phyloP scores from a whole-genome alignment of 2,797 vertebrate genomes.

The Macroramphosus scolopax region DNA sequence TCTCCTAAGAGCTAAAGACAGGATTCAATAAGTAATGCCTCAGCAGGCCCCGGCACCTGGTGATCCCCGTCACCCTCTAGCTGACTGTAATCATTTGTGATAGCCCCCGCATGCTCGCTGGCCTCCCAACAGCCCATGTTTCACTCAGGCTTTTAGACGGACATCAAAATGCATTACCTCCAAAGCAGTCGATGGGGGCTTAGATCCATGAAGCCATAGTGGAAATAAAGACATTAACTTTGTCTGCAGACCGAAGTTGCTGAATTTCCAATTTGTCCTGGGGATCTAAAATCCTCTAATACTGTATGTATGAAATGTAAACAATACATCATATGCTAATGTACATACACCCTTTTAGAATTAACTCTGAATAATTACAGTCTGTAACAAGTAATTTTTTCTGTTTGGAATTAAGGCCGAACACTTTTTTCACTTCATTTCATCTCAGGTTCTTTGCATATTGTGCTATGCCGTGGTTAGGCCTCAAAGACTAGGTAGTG shows the following conservation, averaged over 20 bases:
- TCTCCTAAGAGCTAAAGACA: constrained; percentile 66
- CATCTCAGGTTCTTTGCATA: constrained; percentile 24
- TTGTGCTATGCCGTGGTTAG: constrained; percentile 44
- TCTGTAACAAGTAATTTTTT: too few relatives aligned
- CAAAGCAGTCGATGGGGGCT: constrained; percentile 40
- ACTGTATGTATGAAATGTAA: too few relatives aligned
- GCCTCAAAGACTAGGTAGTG: constrained; percentile 61
- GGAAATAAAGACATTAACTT: constrained; percentile 67
- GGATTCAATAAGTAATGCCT: constrained; percentile 69
- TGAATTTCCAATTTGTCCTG: too few relatives aligned
- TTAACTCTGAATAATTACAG: too few relatives aligned
- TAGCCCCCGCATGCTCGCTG: constrained; percentile 55
- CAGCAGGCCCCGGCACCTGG: constrained; percentile 61
- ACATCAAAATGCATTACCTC: constrained; percentile 73
- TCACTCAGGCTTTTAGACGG: constrained; percentile 65
- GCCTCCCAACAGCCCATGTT: constrained; percentile 62
- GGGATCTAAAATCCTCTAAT: too few relatives aligned
- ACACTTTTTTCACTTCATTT: constrained; percentile 16
- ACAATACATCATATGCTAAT: too few relatives aligned
- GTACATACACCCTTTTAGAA: too few relatives aligned
- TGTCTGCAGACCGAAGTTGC: too few relatives aligned
- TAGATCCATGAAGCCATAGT: constrained; percentile 37
- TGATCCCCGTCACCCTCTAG: constrained; percentile 60
- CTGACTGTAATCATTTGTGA: constrained; percentile 76
- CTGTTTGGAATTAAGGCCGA: constrained; percentile 46